Evolutionary conservation across 1,140 invertebrate species (phyloP).

Genomic region (Tetraneura akinire): DNA sequence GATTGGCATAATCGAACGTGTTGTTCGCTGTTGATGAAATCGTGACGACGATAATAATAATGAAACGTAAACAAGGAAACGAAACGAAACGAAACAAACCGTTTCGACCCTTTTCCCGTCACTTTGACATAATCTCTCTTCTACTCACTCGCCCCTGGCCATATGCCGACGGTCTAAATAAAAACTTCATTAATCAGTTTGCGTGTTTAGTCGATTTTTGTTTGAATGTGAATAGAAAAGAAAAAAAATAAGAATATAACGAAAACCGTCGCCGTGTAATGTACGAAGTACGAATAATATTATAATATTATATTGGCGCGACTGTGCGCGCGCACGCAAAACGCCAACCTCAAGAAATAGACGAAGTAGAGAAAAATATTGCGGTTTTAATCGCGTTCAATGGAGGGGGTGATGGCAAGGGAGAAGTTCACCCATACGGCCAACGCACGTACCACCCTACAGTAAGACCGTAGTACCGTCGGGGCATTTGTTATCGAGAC

Average conservation of each 20-base stretch:
- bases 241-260: slow-evolving; percentile 33
- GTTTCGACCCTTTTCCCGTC: neutral
- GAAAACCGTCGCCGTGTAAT: neutral
- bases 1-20: too few species aligned
- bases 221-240: slow-evolving; percentile 21
- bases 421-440: neutral
- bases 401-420: too few species aligned
- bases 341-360: too few species aligned
- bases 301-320: too few species aligned
- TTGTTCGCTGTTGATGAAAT: neutral
- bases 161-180: neutral
- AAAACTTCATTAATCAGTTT: slow-evolving; percentile 49
- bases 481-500: slow-evolving; percentile 15
- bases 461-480: neutral
- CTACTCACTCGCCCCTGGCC: neutral
- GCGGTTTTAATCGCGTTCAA: too few species aligned
- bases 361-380: too few species aligned
- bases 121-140: too few species aligned
- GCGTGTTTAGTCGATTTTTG: slow-evolving; percentile 43
- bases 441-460: neutral
- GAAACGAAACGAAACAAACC: too few species aligned
- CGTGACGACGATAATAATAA: neutral
- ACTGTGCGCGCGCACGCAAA: neutral
- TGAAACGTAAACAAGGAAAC: neutral
- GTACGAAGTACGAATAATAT: too few species aligned